Conservation (phyloP, 2,797 vertebrate species). For the Acipenser transmontanus region DNA sequence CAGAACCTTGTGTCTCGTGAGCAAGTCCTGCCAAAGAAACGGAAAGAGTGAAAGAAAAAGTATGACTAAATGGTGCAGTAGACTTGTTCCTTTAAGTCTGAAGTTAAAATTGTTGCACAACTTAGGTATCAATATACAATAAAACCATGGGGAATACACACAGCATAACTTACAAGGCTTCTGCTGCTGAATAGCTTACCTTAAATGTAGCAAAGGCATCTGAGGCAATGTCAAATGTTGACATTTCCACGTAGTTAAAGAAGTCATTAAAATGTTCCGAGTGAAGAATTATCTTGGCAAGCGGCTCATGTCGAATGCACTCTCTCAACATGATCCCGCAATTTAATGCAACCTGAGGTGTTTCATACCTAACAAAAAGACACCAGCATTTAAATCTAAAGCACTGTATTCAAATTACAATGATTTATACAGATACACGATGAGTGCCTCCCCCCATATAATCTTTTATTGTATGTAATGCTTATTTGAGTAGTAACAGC, state of each 20-base stretch:
- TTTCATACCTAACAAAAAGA: constrained; percentile 71
- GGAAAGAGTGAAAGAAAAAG: not conserved
- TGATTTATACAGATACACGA: too few relatives aligned
- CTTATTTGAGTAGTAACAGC: too few relatives aligned
- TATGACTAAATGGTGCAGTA: too few relatives aligned
- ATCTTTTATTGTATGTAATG: too few relatives aligned
- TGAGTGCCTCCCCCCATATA: too few relatives aligned
- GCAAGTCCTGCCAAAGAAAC: constrained; percentile 70
- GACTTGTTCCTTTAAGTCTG: not conserved
- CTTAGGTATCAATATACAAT: not conserved
- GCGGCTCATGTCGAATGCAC: constrained; percentile 87
- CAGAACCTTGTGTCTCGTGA: constrained; percentile 89
- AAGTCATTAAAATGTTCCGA: constrained; percentile 83
- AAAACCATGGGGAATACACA: not conserved
- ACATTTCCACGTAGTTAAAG: constrained; percentile 94
- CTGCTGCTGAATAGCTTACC: constrained; percentile 48
- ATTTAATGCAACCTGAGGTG: constrained; percentile 82
- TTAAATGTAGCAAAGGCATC: constrained; percentile 97
- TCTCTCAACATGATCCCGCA: constrained; percentile 96
- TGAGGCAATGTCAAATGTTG: constrained; percentile 96
- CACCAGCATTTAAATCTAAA: too few relatives aligned
- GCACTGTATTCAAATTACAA: too few relatives aligned
- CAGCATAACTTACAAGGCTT: not conserved
- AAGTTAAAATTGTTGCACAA: not conserved
- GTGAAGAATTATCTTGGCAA: constrained; percentile 83